Evolutionary conservation across 2,888 invertebrate species (phyloP), one percentile per base, ranked within the genome.

Genomic region (Chaetogeoica ovagalla): DNA sequence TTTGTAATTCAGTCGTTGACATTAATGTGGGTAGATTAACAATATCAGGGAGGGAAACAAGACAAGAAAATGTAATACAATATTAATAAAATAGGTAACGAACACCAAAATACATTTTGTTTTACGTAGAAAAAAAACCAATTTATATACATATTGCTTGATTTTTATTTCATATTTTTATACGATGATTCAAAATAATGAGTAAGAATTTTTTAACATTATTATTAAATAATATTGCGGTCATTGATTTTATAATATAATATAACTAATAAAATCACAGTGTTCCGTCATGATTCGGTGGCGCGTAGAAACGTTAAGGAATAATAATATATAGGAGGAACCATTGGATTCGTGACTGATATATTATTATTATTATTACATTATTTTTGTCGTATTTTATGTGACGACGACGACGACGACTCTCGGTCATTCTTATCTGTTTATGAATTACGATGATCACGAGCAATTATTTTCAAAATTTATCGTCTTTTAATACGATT

Each of bases 391-490:
- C 48, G 15, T 48, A 7, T 43, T 7, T 48, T 13, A 11, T 13
- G n/a, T n/a, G n/a, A n/a, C n/a, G n/a, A n/a, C n/a, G n/a, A n/a
- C n/a, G n/a, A 48, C 1, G 13, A 13, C 48, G 48, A 1, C 59
- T 30, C 30, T 4, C 30, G 30, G 30, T 68, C 68, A 15, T 76
- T n/a, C 66, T 76, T 76, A 76, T 76, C 75, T 76, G 75, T 30
- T 19, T 21, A 65, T 23, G 17, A 74, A 15, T 57, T n/a, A 76
- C 23, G 75, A 76, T 19, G 3, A 55, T 19, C 43, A 48, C 30
- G 57, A 11, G 48, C 43, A 68, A 68, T 76, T 76, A 76, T 57
- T 68, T 76, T 68, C 75, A 76, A 76, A n/a, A 68, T 59, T 59
- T 66, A 76, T 59, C 66, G 75, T 57, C 65, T 74, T 21, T 65